Evolutionary conservation across 92 coral and sea anemone genomes (phyloP), one percentile per base, ranked within the genome.

Genomic region (Parazoanthus darwini): DNA sequence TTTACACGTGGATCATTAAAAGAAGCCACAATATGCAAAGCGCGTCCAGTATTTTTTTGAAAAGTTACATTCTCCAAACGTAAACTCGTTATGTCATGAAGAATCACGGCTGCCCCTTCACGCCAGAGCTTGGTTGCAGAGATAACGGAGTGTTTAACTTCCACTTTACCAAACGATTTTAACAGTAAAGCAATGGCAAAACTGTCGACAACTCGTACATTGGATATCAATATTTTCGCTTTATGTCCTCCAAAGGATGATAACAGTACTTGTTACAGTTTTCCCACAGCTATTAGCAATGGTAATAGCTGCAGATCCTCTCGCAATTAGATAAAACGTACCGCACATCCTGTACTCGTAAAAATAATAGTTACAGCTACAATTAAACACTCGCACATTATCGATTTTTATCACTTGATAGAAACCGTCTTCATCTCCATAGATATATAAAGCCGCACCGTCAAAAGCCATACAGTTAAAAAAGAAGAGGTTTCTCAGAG

Each of bases 331-430:
- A 39, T 82, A 82, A 20, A 82, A 59, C 5, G 73, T 58, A 18
- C 75, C 58, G 25, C 86, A 82, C n/a, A 81, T 59, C 18, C 1
- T 35, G 8, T 25, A 15, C 63, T 4, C 20, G 22, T 11, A 11
- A 14, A 37, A 4, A 58, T 39, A 3, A 36, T 16, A 22, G 16
- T 37, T 56, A 63, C 86, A 82, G 20, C 74, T 82, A 15, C 86
- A 82, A 43, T 82, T 82, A 82, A 39, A 82, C 42, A 82, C 86
- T 36, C 39, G 29, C 15, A 82, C 74, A 0, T 82, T 82, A 65
- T 82, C 74, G 36, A 82, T 15, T 11, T 36, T 16, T 38, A 82
- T 23, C 18, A n/a, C 36, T 65, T 82, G 86, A n/a, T 65, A 42
- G n/a, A 37, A 38, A 67, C 86, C 71, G 26, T 56, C 29, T 13